Conservation (phyloP, 2,888 invertebrate species). For the Ophion obscuratus region DNA sequence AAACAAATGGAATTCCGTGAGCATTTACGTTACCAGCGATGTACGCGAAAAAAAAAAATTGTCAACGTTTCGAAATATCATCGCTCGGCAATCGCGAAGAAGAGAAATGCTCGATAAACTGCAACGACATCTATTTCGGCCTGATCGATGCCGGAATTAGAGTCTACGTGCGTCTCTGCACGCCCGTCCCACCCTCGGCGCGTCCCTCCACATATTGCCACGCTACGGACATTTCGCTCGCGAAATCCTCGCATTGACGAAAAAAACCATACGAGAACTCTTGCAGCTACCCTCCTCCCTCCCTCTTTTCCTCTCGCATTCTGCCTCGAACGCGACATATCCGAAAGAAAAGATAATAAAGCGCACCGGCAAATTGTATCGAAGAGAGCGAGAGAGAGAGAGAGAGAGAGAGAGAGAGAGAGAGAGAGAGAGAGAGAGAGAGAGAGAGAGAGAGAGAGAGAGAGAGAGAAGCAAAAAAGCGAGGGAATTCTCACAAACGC, state of each 20-base stretch:
- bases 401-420: slow-evolving; percentile 1
- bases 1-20: too few relatives aligned
- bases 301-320: too few relatives aligned
- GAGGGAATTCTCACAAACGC: slow-evolving; percentile 13
- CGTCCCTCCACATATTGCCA: too few relatives aligned
- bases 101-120: slow-evolving; percentile 52
- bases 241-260: slow-evolving; percentile 8
- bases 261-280: slow-evolving; percentile 41
- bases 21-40: too few relatives aligned
- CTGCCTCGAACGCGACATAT: not conserved
- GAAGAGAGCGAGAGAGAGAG: slow-evolving; percentile 25
- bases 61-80: not conserved
- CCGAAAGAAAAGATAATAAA: slow-evolving; percentile 59
- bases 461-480: slow-evolving; percentile 14
- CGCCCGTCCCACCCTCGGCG: too few relatives aligned
- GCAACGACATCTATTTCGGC: slow-evolving; percentile 49
- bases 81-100: not conserved
- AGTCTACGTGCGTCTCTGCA: not conserved
- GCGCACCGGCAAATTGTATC: slow-evolving; percentile 49
- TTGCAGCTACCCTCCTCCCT: not conserved
- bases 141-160: slow-evolving; percentile 14
- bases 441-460: slow-evolving; percentile 9
- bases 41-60: not conserved
- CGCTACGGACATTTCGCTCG: not conserved
- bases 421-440: not conserved